Evolutionary conservation across 2,888 invertebrate genomes (phyloP), one percentile per base, ranked within the genome.

Genomic region (Chelonus formosanus): DNA sequence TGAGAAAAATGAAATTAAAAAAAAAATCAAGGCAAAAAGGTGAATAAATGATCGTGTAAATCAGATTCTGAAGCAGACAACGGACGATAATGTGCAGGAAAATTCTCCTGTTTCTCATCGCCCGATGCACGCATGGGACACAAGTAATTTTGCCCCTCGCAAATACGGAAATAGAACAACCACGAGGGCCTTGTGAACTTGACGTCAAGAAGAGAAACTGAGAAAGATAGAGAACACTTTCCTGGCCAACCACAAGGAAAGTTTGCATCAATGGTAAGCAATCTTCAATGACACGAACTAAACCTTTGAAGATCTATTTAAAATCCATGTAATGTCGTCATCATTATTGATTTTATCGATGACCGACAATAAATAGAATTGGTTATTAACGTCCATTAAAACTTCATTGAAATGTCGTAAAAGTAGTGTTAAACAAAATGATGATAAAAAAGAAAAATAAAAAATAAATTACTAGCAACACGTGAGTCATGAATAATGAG

Each of bases 111-210:
- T 8, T n/a, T 47, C 20, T 10, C 31, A 35, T 31, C 34, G 50
- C 40, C 35, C 32, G 40, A 10, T 48, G 50, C 35, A 44, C 48
- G 20, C 36, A 59, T 7, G 36, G 10, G 10, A 59, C 48, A 36
- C 50, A 50, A 59, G 40, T 20, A 36, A 48, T 59, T 48, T 48
- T 6, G 44, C 56, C 61, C 44, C 52, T 61, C 43, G 56, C 56
- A 61, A 65, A 66, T 66, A 55, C 65, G 65, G 65, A 66, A 66
- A 66, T 66, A 66, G 65, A 66, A 66, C 56, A 56, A 61, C 43
- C 56, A 66, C 59, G 61, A 64, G 58, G 45, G 61, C 61, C 55
- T 61, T 56, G 60, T 55, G 61, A 66, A 66, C 61, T 66, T 61
- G 65, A 61, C 52, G 65, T 66, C 60, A 45, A 53, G 58, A 63